Evolutionary conservation across 2,888 invertebrate genomes (phyloP).

Genomic region (Cataglyphis albicans): DNA sequence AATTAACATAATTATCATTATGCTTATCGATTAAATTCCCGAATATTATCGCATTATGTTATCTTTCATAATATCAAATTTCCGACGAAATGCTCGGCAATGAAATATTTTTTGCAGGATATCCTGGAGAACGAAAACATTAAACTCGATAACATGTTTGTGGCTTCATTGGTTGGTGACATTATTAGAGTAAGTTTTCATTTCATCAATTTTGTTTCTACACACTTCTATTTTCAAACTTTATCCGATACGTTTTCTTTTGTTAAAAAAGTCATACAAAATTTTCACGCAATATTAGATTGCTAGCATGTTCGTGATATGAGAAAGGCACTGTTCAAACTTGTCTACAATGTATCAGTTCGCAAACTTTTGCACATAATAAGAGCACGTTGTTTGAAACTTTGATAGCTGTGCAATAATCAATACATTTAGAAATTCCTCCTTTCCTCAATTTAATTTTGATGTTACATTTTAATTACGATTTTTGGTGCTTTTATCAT

Average conservation of each 20-base stretch:
- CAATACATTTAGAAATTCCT: neutral
- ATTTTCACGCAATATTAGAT: neutral
- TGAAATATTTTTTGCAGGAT: slow-evolving; percentile 88
- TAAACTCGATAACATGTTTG: slow-evolving; percentile 98
- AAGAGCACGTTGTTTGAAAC: neutral
- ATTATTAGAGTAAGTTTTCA: slow-evolving; percentile 93
- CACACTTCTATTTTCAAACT: neutral
- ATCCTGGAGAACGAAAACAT: slow-evolving; percentile 98
- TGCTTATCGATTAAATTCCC: slow-evolving; percentile 4
- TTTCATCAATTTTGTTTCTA: neutral
- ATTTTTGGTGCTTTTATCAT: neutral
- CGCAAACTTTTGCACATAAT: slow-evolving; percentile 2
- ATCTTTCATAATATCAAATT: slow-evolving; percentile 15
- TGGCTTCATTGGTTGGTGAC: slow-evolving; percentile 97
- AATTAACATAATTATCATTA: slow-evolving; percentile 16
- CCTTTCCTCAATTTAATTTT: neutral
- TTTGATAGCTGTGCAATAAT: slow-evolving; percentile 6
- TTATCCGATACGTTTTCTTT: neutral
- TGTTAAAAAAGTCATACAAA: neutral
- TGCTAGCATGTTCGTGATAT: neutral
- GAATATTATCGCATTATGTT: slow-evolving; percentile 3
- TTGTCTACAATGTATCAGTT: neutral
- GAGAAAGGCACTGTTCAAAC: slow-evolving; percentile 11
- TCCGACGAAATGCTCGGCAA: neutral
- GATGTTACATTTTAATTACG: neutral